Conservation (phyloP, 2,113 vertebrate genomes). For the Pitta sordida region DNA sequence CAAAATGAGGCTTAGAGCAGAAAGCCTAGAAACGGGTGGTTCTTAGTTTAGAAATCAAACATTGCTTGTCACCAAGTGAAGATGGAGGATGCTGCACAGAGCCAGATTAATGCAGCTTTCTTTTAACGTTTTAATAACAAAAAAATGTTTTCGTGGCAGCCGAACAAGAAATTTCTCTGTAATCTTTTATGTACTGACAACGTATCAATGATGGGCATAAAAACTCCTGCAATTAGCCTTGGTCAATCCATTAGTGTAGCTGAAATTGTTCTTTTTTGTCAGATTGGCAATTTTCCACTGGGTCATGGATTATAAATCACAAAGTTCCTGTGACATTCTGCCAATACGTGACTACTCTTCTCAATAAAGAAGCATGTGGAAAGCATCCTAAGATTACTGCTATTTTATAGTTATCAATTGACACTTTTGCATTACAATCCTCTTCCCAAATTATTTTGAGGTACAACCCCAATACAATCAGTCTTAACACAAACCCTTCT, state of each 20-base stretch:
- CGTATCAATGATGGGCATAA: slow-evolving; percentile 24
- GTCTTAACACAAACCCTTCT: neutral
- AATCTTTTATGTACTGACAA: slow-evolving; percentile 45
- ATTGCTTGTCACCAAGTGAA: neutral
- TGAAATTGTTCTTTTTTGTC: slow-evolving; percentile 60
- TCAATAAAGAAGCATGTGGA: slow-evolving; percentile 10
- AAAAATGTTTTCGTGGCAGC: slow-evolving; percentile 42
- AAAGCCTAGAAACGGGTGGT: neutral
- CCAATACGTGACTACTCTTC: slow-evolving; percentile 2
- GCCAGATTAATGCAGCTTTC: neutral
- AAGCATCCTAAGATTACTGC: neutral
- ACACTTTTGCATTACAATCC: neutral
- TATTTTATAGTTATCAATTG: neutral
- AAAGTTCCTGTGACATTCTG: neutral
- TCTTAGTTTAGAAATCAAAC: slow-evolving; percentile 17
- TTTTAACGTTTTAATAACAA: slow-evolving; percentile 1
- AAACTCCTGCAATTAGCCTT: slow-evolving; percentile 40
- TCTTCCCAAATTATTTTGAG: neutral
- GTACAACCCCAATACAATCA: neutral
- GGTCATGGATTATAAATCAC: neutral
- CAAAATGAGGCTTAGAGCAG: neutral
- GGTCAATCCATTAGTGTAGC: slow-evolving; percentile 43
- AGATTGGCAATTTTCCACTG: slow-evolving; percentile 31
- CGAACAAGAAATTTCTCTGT: slow-evolving; percentile 47
- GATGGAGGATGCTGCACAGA: neutral